Evolutionary conservation across 1,140 invertebrate species (phyloP), one percentile per base, ranked within the genome.

Genomic region (Goniozus legneri): DNA sequence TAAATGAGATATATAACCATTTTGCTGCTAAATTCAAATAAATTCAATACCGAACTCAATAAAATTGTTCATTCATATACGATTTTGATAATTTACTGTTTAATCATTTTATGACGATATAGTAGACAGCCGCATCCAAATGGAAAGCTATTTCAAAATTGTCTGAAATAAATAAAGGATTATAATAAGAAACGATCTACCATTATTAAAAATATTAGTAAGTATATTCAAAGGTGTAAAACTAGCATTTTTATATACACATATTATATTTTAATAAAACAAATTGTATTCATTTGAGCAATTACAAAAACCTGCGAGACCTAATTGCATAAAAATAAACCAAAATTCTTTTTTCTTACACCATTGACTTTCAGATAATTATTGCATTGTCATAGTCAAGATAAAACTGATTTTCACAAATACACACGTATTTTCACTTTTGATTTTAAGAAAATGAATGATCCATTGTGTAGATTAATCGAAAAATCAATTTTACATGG

Each of bases 91-190:
- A n/a, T n/a, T n/a, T n/a, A n/a, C n/a, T n/a, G n/a, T n/a, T n/a
- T n/a, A n/a, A n/a, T n/a, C 10, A 10, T 27, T 6, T 27, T 4
- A 27, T 6, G 41, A 48, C 52, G 62, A 58, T 60, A 70, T 64
- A 69, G 68, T 57, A 60, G 69, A 67, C 65, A 68, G 69, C 65
- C 62, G 58, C 58, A 54, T 69, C 69, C 69, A 62, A 65, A 62
- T 67, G 71, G 67, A 71, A 73, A 75, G 64, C 68, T 74, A 75
- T 69, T 64, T 71, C 65, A 69, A 74, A 75, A 73, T 70, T 69
- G 70, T 75, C 69, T 72, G 71, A 73, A 75, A 75, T 74, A 71
- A 70, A 74, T 54, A 73, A 69, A 72, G 52, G 59, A 72, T 73
- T 66, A 61, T 62, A 62, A 53, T 62, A 68, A 67, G 59, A 62